Conservation (phyloP, 1,140 invertebrate genomes). For the Apis dorsata region DNA sequence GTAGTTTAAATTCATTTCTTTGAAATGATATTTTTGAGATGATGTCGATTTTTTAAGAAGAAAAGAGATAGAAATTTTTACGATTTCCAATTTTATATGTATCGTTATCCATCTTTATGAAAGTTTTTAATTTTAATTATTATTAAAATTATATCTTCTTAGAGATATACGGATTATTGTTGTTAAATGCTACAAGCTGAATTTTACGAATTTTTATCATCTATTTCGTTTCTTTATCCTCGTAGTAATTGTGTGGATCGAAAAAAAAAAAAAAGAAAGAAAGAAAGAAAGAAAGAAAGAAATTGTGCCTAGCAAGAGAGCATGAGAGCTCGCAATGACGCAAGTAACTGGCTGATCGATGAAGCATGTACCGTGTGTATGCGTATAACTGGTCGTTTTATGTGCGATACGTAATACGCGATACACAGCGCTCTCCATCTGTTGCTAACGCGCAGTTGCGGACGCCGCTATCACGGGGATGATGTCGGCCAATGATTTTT, state of each 20-base stretch:
- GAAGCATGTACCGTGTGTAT: conserved; percentile 48
- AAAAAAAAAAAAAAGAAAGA: neutral
- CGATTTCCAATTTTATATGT: too few relatives aligned
- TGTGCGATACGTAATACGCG: conserved; percentile 33
- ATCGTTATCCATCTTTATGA: too few relatives aligned
- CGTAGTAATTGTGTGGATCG: neutral
- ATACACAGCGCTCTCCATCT: conserved; percentile 17
- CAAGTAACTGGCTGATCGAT: conserved; percentile 64
- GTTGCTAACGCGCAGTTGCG: conserved; percentile 16
- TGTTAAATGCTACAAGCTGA: too few relatives aligned
- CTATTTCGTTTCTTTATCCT: neutral
- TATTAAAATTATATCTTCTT: too few relatives aligned
- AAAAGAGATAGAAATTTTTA: too few relatives aligned
- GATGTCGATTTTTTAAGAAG: neutral
- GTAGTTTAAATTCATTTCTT: neutral
- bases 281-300: conserved; percentile 7
- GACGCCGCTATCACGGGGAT: neutral
- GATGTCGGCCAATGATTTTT: neutral
- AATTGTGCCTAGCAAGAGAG: neutral
- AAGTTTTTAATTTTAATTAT: too few relatives aligned
- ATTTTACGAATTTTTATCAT: too few relatives aligned
- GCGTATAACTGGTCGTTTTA: conserved; percentile 48
- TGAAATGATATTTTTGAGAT: too few relatives aligned
- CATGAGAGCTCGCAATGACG: conserved; percentile 58
- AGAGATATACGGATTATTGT: too few relatives aligned